Percentiles rank a stretch among this genome's conserved stretches.
Conservation (phyloP, 1,140 invertebrate genomes). For the Brachionus koreanus region DNA sequence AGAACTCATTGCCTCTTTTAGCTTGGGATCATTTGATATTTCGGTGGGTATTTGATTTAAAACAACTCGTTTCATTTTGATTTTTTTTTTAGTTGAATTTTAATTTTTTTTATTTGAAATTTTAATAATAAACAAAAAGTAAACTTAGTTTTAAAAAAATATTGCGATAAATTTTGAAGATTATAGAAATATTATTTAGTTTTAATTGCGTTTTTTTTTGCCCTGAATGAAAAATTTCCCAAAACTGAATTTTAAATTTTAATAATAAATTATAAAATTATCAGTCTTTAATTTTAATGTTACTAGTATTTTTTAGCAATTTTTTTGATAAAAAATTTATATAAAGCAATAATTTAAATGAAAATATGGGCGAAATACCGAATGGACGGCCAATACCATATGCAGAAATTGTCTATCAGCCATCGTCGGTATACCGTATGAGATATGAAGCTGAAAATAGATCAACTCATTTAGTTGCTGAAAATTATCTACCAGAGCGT, state of each 20-base stretch:
- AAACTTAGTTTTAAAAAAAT: neutral
- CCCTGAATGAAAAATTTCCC: neutral
- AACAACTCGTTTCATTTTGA: constrained; percentile 30
- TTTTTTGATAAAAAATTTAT: neutral
- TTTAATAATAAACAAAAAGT: neutral
- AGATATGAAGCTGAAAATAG: constrained; percentile 33
- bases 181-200: neutral
- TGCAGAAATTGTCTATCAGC: neutral
- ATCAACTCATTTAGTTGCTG: neutral
- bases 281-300: neutral
- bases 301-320: neutral
- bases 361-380: neutral
- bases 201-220: neutral
- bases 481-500: neutral
- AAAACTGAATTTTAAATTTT: neutral
- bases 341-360: neutral
- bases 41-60: constrained; percentile 68
- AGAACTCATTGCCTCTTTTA: constrained; percentile 66
- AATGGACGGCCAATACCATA: neutral
- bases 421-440: neutral
- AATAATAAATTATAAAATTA: neutral
- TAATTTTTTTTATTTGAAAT: neutral
- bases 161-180: neutral
- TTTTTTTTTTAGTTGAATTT: neutral
- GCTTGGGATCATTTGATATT: constrained; percentile 71